Conservation (phyloP, 2,888 invertebrate genomes). For the Entomobrya proxima region DNA sequence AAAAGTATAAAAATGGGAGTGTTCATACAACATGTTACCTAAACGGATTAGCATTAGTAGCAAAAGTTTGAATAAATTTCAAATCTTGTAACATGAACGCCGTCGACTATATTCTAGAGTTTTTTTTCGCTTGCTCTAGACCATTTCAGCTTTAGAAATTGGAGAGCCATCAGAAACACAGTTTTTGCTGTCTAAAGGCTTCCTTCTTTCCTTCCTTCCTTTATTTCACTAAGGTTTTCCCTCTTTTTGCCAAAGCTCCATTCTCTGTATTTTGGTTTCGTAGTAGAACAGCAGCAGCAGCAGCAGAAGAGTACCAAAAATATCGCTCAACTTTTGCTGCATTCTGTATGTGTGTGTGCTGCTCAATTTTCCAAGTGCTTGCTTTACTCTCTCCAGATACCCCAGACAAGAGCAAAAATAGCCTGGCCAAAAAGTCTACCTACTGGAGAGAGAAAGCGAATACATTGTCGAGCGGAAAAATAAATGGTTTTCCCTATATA, state of each 20-base stretch:
- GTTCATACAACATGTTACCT: no score
- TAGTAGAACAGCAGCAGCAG: background rate
- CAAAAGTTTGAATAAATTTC: no score
- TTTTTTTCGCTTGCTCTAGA: no score
- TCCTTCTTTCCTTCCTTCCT: conserved; percentile 60
- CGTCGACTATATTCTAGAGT: no score
- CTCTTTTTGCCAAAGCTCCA: no score
- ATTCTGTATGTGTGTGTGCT: background rate
- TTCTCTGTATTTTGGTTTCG: no score
- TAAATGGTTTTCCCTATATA: background rate
- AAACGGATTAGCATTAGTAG: no score
- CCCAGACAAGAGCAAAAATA: background rate
- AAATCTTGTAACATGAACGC: no score
- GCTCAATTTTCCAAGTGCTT: conserved; percentile 22
- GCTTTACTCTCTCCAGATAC: background rate
- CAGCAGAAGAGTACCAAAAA: background rate
- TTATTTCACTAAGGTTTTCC: no score
- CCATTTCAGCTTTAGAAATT: no score
- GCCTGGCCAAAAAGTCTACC: background rate
- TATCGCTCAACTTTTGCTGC: background rate
- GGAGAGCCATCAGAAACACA: conserved; percentile 53
- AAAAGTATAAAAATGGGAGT: no score
- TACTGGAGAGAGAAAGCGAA: no score
- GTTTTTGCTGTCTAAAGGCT: conserved; percentile 54
- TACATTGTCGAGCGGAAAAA: background rate